Evolutionary conservation across 2,797 vertebrate genomes (phyloP).

Genomic region (Peromyscus nudipes): DNA sequence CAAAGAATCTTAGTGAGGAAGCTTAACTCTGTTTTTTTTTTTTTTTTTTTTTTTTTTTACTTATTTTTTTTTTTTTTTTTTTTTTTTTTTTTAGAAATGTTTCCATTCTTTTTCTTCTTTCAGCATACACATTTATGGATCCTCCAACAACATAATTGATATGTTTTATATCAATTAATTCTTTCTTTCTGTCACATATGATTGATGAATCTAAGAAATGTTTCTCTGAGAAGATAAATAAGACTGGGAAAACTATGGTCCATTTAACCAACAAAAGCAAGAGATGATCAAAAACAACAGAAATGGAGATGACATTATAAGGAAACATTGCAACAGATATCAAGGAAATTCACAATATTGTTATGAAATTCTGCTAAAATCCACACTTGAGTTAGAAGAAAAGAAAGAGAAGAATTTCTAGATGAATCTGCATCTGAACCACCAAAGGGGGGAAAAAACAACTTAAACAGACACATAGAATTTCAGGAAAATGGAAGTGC

Average conservation of each 20-base stretch:
- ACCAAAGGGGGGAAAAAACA: not conserved
- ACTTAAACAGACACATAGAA: not conserved
- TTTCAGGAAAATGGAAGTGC: not conserved
- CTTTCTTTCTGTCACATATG: not conserved
- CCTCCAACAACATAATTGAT: not conserved
- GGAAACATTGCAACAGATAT: not conserved
- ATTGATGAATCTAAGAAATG: not conserved
- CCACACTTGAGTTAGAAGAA: not conserved
- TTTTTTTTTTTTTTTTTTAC: too few species aligned
- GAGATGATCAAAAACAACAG: not conserved
- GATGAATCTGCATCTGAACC: not conserved
- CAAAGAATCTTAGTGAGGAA: not conserved
- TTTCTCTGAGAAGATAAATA: not conserved
- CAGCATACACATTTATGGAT: accelerated
- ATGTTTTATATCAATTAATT: not conserved
- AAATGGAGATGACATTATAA: too few species aligned
- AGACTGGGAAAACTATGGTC: not conserved
- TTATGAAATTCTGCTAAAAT: not conserved
- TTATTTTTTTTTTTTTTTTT: too few species aligned
- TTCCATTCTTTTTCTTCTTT: not conserved
- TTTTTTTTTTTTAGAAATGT: not conserved
- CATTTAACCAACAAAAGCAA: too few species aligned
- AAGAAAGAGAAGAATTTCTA: not conserved
- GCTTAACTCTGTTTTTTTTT: not conserved
- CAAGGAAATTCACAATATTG: not conserved